Percentiles rank a stretch among this genome's conserved stretches.
Conservation (phyloP, 2,113 vertebrate genomes). For the Dascyllus trimaculatus region DNA sequence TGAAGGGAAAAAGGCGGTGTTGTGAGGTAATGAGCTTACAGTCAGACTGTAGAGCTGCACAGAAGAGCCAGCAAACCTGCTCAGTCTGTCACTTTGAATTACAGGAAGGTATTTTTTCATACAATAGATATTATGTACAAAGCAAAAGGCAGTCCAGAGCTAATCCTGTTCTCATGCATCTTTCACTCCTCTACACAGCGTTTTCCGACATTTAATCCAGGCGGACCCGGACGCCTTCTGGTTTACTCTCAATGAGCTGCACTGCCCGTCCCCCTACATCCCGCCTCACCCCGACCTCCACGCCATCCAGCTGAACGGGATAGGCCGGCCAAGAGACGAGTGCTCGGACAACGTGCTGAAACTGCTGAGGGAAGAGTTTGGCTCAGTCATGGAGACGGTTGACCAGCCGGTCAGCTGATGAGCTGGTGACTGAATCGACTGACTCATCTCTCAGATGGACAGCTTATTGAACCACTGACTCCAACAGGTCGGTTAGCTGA, state of each 20-base stretch:
- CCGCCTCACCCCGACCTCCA: slow-evolving; percentile 87
- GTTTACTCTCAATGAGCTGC: slow-evolving; percentile 88
- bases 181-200: slow-evolving; percentile 73
- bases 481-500: background rate
- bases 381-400: background rate
- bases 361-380: slow-evolving; percentile 85
- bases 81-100: slow-evolving; percentile 44
- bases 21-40: slow-evolving; percentile 8
- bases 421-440: slow-evolving; percentile 11
- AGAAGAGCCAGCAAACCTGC: background rate
- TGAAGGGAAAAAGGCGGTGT: background rate
- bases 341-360: slow-evolving; percentile 86
- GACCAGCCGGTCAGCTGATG: slow-evolving; percentile 3
- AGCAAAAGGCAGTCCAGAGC: background rate
- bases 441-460: background rate
- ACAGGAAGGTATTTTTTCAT: slow-evolving; percentile 14
- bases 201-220: slow-evolving; percentile 89
- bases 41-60: slow-evolving; percentile 15
- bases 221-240: slow-evolving; percentile 90
- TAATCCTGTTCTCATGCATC: slow-evolving; percentile 21
- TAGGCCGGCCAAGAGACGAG: slow-evolving; percentile 75
- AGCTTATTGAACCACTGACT: background rate
- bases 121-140: slow-evolving; percentile 6
- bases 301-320: slow-evolving; percentile 78
- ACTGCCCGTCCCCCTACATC: slow-evolving; percentile 78